Evolutionary conservation across 2,888 invertebrate genomes (phyloP), one percentile per base, ranked within the genome.

Genomic region (Omphaloscelis lunosa): DNA sequence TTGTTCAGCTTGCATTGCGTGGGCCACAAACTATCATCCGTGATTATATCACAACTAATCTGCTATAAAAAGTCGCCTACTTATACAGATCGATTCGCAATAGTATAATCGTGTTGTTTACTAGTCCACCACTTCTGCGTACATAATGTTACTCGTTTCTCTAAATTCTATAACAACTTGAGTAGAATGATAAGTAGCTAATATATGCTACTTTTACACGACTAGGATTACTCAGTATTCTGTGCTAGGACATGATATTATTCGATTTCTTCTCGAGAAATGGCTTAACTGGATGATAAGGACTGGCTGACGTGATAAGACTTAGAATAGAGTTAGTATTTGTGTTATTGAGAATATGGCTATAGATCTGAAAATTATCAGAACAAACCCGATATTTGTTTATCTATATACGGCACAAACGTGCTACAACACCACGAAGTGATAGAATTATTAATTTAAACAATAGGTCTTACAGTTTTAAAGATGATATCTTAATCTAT

Each of bases 171-270:
- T 72, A 63, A 72, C 66, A 56, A 29, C 82, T 39, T 45, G 83
- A 34, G 48, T 67, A 67, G 85, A 85, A 84, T 84, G n/a, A 56
- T 70, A 85, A 84, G 72, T 51, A 77, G 82, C 45, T 77, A 74
- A 73, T 70, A 71, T 67, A 77, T 70, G 53, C 27, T 63, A 56
- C 72, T 59, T 72, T 59, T 69, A 69, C 80, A 80, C 51, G 68
- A 62, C 53, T 39, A 59, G 48, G 20, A 72, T 66, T 77, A 74
- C 72, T 85, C 59, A 59, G 82, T 77, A 82, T 85, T 83, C 77
- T 77, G 68, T 23, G 27, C 65, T 61, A 48, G 27, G 23, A 61
- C 41, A 59, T 77, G 70, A 62, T 72, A 63, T 75, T 72, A 82
- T 84, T 68, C 72, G 53, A 71, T 86, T 82, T 83, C 73, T 82